phyloP scores from a whole-genome alignment of 2,888 invertebrate species.

The Chrysolina haemoptera region DNA sequence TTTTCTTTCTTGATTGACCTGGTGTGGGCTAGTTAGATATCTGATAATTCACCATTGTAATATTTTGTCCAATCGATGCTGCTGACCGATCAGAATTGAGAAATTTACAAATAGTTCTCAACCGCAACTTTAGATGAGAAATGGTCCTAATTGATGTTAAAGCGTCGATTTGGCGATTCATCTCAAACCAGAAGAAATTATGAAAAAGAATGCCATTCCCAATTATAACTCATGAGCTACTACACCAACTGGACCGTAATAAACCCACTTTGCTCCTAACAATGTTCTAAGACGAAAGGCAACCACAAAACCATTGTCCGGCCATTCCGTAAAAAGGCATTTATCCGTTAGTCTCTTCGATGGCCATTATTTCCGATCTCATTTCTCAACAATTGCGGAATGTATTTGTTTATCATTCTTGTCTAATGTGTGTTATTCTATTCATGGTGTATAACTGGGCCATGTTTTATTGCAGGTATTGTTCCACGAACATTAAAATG shows the following conservation, averaged over 20 bases:
- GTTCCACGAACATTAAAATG: conserved; percentile 64
- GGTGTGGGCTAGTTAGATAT: no score
- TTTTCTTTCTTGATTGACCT: no score
- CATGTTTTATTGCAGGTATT: conserved; percentile 62
- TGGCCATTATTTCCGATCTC: conserved; percentile 18
- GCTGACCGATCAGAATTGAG: no score
- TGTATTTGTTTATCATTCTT: conserved; percentile 42
- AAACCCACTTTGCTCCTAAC: background rate
- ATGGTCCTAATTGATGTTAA: no score
- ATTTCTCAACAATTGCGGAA: conserved; percentile 36
- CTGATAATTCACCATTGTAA: no score
- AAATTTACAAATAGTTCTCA: no score
- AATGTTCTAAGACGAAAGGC: background rate
- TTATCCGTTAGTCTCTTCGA: conserved; percentile 17
- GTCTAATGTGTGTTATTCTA: conserved; percentile 45
- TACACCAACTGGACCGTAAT: background rate
- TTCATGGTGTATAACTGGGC: conserved; percentile 54
- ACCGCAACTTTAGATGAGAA: no score
- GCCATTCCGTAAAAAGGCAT: conserved; percentile 6
- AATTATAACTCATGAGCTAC: background rate
- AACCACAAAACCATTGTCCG: background rate
- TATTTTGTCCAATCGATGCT: no score
- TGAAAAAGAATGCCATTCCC: background rate
- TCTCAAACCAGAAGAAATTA: no score
- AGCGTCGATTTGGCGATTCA: no score